A percentile compares a stretch with the other conserved stretches of the same genome.
phyloP scores from a whole-genome alignment of 2,113 vertebrate species.

The Saiga tatarica region DNA sequence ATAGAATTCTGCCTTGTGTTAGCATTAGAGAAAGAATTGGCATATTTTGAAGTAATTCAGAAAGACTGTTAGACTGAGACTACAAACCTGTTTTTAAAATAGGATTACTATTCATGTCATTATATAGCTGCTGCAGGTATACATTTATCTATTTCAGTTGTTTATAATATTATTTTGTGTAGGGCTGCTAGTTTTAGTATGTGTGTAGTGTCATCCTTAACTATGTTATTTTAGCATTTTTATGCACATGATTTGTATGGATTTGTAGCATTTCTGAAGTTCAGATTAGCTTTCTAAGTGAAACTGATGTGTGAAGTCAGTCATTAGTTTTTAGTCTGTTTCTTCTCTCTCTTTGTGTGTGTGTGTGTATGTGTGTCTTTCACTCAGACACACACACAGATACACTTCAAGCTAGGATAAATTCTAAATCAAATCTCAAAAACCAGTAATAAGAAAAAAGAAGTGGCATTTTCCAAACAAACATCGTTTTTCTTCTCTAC shows the following conservation, averaged over 20 bases:
- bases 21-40: constrained; percentile 5
- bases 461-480: constrained; percentile 22
- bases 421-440: constrained; percentile 1
- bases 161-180: constrained; percentile 34
- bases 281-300: background rate
- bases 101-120: background rate
- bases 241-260: background rate
- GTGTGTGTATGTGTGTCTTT: background rate
- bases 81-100: constrained; percentile 7
- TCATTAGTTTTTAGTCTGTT: background rate
- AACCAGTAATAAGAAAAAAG: background rate
- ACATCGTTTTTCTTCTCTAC: background rate
- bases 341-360: background rate
- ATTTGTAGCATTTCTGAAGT: constrained; percentile 26
- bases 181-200: background rate
- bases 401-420: constrained; percentile 8
- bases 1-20: constrained; percentile 6
- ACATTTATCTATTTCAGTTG: background rate
- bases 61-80: background rate
- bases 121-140: background rate
- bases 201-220: background rate
- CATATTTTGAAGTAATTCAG: constrained; percentile 3
- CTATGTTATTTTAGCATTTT: background rate
- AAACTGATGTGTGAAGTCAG: background rate
- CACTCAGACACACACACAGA: background rate